A percentile compares a stretch with the other conserved stretches of the same genome.
Evolutionary conservation across 2,113 vertebrate species (phyloP).

Genomic region (Puma concolor): DNA sequence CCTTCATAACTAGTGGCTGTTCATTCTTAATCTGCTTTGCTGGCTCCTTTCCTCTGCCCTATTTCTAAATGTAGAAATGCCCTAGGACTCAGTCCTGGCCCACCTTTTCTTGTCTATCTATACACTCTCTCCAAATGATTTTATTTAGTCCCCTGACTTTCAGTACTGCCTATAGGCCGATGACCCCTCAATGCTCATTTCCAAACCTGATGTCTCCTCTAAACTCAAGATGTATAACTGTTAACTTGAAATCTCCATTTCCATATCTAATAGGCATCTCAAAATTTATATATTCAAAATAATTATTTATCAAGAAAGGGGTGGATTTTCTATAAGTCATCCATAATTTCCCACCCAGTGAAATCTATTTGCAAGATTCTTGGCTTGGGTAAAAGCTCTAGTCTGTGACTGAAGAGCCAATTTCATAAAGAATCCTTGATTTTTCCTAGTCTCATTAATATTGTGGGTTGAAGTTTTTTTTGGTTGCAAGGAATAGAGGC

Average conservation of each 20-base stretch:
- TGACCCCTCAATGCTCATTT: neutral
- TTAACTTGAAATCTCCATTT: constrained; percentile 18
- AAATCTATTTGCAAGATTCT: constrained; percentile 23
- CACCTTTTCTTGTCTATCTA: constrained; percentile 9
- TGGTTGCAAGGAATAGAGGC: neutral
- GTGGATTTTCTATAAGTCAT: neutral
- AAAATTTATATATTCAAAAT: constrained; percentile 15
- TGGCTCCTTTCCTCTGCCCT: constrained; percentile 37
- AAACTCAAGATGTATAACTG: neutral
- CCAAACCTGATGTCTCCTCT: neutral
- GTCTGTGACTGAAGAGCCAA: neutral
- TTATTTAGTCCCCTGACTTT: neutral
- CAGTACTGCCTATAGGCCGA: neutral
- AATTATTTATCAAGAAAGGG: constrained; percentile 18
- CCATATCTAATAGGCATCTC: neutral
- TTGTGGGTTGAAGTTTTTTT: neutral
- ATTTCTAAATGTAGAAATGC: constrained; percentile 54
- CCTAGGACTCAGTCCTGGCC: neutral
- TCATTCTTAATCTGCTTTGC: constrained; percentile 45
- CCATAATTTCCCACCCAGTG: neutral
- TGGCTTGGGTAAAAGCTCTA: neutral
- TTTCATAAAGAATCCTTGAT: constrained; percentile 12
- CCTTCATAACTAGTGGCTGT: neutral
- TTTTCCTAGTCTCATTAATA: constrained; percentile 32
- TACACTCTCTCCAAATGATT: neutral